phyloP scores from a whole-genome alignment of 2,797 vertebrate species.

The Aldrovandia affinis region DNA sequence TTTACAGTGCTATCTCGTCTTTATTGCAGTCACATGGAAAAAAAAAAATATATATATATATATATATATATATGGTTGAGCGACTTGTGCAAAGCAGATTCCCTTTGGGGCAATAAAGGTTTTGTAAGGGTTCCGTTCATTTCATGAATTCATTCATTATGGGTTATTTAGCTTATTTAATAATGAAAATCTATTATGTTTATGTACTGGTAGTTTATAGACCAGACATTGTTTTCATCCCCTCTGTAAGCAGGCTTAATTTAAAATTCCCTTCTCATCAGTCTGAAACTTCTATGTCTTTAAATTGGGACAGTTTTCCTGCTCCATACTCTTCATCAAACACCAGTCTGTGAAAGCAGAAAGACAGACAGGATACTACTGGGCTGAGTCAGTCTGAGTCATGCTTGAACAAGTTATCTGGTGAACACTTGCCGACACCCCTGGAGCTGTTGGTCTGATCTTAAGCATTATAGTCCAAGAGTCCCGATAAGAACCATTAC shows the following conservation, averaged over 20 bases:
- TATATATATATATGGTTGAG: too few species aligned
- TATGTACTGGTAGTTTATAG: not conserved
- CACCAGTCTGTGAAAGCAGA: not conserved
- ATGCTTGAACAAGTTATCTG: not conserved
- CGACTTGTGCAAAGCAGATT: too few species aligned
- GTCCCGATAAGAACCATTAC: not conserved
- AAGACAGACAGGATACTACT: not conserved
- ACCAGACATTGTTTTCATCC: not conserved
- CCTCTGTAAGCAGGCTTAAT: not conserved
- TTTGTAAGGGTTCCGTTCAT: too few species aligned
- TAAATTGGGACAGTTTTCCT: not conserved
- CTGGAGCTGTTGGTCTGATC: not conserved
- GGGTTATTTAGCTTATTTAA: not conserved
- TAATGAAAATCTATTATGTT: not conserved
- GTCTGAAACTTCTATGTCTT: not conserved
- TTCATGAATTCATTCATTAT: too few species aligned
- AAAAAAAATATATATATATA: too few species aligned
- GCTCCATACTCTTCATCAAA: not conserved
- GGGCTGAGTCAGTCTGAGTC: not conserved
- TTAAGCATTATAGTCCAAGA: not conserved
- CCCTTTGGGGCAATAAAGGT: too few species aligned
- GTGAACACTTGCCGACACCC: not conserved
- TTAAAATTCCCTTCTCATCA: not conserved
- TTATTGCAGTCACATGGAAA: too few species aligned
- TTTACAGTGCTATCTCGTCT: too few species aligned